These are phyloP conservation scores for Lepidurus apus DNA, from an alignment of 1,140 invertebrate species.

Conservation along the genomic window DNA sequence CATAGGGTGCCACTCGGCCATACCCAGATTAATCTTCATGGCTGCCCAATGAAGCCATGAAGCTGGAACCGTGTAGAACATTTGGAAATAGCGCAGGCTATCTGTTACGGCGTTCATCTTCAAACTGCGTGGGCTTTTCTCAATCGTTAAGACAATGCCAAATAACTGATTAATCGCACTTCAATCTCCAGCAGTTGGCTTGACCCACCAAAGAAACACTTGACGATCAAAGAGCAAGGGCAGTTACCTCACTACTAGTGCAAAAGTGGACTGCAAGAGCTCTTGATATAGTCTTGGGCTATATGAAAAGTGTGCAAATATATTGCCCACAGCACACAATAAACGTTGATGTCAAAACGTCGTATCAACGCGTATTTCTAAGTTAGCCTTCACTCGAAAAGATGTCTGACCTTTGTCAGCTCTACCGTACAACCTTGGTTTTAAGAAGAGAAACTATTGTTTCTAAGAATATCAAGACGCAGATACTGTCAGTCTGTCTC, in stretches of 20 bases:
- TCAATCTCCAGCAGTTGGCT: neutral
- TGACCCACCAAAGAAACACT: no score
- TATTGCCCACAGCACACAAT: no score
- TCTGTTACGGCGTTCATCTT: constrained; percentile 34
- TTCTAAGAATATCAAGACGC: no score
- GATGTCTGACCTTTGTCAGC: neutral
- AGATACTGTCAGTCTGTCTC: no score
- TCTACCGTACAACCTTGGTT: no score
- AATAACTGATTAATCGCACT: neutral
- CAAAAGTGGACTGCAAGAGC: no score
- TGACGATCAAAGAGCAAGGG: no score
- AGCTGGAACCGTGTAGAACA: constrained; percentile 25
- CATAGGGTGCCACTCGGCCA: constrained; percentile 34
- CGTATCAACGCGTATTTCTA: neutral
- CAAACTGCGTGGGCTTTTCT: neutral
- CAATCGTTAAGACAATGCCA: neutral
- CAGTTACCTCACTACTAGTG: no score
- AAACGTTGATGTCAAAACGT: neutral
- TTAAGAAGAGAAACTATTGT: no score
- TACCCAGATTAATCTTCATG: constrained; percentile 31
- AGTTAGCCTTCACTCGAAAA: neutral
- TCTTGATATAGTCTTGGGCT: no score
- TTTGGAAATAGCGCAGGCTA: constrained; percentile 18
- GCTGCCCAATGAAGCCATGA: constrained; percentile 33
- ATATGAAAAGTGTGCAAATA: no score